Conservation (phyloP, 1,140 invertebrate species). For the Ptiloglossa arizonensis region DNA sequence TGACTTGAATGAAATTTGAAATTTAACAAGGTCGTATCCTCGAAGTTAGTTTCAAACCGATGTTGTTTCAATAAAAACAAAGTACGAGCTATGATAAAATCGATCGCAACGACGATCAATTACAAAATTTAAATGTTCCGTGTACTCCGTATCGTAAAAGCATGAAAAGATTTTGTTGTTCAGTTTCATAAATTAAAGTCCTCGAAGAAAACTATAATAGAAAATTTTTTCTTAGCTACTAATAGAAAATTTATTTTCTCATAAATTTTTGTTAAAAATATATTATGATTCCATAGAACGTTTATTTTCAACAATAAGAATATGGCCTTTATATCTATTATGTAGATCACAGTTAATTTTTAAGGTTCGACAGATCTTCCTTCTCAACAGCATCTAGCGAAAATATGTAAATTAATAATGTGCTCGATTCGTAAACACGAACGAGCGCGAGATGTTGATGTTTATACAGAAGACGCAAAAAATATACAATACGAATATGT, state of each 20-base stretch:
- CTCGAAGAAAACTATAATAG: slow-evolving; percentile 41
- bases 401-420: slow-evolving; percentile 2
- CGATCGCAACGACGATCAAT: not conserved
- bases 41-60: slow-evolving; percentile 7
- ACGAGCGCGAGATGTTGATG: slow-evolving; percentile 24
- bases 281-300: slow-evolving; percentile 45
- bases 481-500: slow-evolving; percentile 28
- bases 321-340: slow-evolving; percentile 23
- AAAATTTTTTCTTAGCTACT: slow-evolving; percentile 37
- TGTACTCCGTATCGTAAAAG: not conserved
- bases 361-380: slow-evolving; percentile 22
- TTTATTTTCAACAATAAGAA: slow-evolving; percentile 42
- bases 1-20: slow-evolving; percentile 16
- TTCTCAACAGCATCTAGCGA: slow-evolving; percentile 16
- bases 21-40: slow-evolving; percentile 5
- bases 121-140: not conserved
- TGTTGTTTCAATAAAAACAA: slow-evolving; percentile 17
- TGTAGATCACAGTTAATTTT: slow-evolving; percentile 62
- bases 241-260: slow-evolving; percentile 45
- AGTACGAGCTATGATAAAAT: slow-evolving; percentile 1
- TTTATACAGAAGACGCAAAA: slow-evolving; percentile 43
- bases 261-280: slow-evolving; percentile 48
- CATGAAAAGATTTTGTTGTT: not conserved
- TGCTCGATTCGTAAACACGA: not conserved
- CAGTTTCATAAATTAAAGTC: not conserved